phyloP scores from a whole-genome alignment of 2,797 vertebrate species.

The Babyrousa celebensis region DNA sequence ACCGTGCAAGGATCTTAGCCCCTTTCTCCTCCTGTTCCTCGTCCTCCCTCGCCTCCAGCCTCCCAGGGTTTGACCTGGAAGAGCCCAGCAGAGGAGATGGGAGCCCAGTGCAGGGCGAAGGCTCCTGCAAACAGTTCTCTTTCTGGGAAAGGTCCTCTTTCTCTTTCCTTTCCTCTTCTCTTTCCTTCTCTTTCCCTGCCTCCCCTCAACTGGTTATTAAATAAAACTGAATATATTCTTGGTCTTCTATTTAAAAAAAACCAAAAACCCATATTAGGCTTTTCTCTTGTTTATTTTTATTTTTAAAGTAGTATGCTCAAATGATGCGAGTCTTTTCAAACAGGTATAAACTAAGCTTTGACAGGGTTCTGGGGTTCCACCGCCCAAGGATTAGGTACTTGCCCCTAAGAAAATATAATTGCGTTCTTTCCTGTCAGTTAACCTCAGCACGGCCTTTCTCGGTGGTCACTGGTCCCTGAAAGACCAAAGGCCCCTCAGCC shows the following conservation, averaged over 20 bases:
- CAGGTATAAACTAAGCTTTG: not conserved
- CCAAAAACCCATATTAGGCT: not conserved
- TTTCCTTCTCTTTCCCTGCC: not conserved
- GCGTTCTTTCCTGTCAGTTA: not conserved
- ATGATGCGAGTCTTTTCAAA: not conserved
- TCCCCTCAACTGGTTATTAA: not conserved
- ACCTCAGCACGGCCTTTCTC: not conserved
- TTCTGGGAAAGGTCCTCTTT: not conserved
- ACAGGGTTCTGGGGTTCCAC: not conserved
- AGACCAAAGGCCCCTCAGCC: not conserved
- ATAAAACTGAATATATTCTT: not conserved
- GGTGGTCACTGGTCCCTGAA: not conserved
- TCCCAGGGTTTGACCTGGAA: not conserved
- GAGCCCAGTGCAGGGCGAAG: accelerated
- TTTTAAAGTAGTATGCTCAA: not conserved
- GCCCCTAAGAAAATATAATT: not conserved
- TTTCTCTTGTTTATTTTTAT: slow-evolving; percentile 6
- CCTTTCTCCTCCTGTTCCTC: not conserved
- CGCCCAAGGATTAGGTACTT: not conserved
- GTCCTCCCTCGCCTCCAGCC: not conserved
- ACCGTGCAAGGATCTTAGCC: not conserved
- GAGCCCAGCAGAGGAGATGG: accelerated
- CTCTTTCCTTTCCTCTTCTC: not conserved
- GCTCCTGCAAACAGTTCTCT: not conserved
- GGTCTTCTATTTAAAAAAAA: not conserved